Evolutionary conservation across 2,113 vertebrate genomes (phyloP).

Genomic region (Mesembrinibis cayennensis): DNA sequence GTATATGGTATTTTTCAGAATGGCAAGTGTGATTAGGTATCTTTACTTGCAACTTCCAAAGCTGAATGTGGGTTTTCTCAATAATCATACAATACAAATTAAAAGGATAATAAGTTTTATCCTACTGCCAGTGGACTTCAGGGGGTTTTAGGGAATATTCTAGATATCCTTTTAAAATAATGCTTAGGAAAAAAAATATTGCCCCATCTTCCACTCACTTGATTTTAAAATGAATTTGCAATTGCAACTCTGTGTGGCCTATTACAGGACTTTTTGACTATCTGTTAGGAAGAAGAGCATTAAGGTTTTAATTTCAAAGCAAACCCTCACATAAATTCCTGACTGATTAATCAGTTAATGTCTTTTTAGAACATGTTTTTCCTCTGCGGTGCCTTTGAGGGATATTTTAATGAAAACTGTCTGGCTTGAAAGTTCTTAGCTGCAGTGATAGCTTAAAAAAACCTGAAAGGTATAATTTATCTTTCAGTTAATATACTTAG

Average conservation of each 20-base stretch:
- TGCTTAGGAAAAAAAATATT: neutral
- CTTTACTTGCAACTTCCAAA: neutral
- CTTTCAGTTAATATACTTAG: neutral
- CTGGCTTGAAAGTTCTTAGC: neutral
- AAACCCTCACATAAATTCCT: neutral
- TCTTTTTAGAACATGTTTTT: neutral
- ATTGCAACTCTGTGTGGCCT: neutral
- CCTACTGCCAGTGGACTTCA: neutral
- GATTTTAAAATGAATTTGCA: neutral
- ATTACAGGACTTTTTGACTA: neutral
- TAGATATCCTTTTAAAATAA: neutral
- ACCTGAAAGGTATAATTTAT: neutral
- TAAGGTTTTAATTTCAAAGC: constrained; percentile 34
- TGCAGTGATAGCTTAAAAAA: neutral
- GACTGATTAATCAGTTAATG: neutral
- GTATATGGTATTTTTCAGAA: neutral
- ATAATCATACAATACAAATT: neutral
- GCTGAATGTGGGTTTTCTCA: neutral
- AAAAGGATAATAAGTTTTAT: neutral
- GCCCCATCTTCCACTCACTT: neutral
- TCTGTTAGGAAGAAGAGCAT: neutral
- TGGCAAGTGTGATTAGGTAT: accelerated
- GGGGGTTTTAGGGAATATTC: neutral
- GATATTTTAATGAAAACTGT: constrained; percentile 30
- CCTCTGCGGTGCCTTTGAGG: neutral